Percentiles rank a stretch among this genome's conserved stretches.
These are phyloP conservation scores for Drosophila repleta DNA, from an alignment of 1,140 invertebrate species.

Conservation along the genomic window DNA sequence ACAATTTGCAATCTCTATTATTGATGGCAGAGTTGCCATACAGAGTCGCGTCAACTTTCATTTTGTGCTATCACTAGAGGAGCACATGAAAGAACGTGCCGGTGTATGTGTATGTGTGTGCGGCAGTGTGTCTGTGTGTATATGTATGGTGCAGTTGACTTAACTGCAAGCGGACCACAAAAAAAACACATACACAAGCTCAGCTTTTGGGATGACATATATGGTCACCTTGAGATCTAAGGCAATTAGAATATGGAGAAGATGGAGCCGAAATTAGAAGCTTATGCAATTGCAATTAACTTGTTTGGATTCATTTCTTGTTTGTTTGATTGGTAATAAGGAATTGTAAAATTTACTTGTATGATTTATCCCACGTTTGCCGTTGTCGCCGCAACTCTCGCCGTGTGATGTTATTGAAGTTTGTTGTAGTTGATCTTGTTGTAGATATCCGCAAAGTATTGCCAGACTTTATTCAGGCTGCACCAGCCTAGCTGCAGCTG, in stretches of 20 bases:
- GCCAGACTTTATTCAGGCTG: conserved; percentile 28
- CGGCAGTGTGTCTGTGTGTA: neutral
- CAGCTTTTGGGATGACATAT: conserved; percentile 1
- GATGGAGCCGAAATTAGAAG: conserved; percentile 16
- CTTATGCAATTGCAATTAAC: conserved; percentile 68
- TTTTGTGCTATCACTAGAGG: conserved; percentile 3
- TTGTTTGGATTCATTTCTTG: conserved; percentile 15
- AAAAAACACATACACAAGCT: conserved; percentile 1
- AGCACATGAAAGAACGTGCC: neutral
- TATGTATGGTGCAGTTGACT: neutral
- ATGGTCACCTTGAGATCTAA: conserved; percentile 1
- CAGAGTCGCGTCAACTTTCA: neutral
- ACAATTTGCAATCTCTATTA: neutral
- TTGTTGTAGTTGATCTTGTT: conserved; percentile 17
- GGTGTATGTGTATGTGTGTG: neutral
- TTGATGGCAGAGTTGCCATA: conserved; percentile 8
- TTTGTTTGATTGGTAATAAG: conserved; percentile 54
- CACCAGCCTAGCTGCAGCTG: conserved; percentile 22
- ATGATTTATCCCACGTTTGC: conserved; percentile 51
- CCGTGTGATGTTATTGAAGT: conserved; percentile 29
- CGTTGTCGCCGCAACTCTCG: conserved; percentile 17
- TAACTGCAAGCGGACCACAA: conserved; percentile 5
- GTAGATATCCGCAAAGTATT: conserved; percentile 28
- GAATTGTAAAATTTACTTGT: conserved; percentile 79
- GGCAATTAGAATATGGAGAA: conserved; percentile 10